Evolutionary conservation across 2,888 invertebrate species (phyloP).

Genomic region (Amiota mariae): DNA sequence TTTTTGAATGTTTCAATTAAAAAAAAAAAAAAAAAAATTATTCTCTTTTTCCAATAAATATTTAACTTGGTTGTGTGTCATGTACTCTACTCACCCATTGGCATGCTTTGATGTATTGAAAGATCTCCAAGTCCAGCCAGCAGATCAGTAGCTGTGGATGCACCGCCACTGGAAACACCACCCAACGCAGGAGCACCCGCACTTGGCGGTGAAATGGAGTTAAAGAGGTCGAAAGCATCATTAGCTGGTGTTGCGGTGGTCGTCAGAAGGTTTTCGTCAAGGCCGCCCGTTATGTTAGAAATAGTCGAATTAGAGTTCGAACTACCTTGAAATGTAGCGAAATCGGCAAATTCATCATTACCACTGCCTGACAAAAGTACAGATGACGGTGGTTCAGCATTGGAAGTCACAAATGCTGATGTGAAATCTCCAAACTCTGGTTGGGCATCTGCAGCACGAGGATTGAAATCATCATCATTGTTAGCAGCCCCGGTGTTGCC

Average conservation of each 20-base stretch:
- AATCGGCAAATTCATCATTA: slow-evolving; percentile 87
- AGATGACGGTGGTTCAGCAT: slow-evolving; percentile 52
- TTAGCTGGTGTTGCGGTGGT: slow-evolving; percentile 63
- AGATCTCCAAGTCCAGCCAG: slow-evolving; percentile 75
- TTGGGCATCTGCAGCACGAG: slow-evolving; percentile 72
- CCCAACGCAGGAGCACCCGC: slow-evolving; percentile 34
- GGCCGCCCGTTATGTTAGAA: slow-evolving; percentile 42
- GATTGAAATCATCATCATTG: slow-evolving; percentile 72
- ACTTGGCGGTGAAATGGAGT: slow-evolving; percentile 42
- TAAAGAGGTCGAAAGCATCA: slow-evolving; percentile 67
- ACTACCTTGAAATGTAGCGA: slow-evolving; percentile 80
- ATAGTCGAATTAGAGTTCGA: slow-evolving; percentile 36
- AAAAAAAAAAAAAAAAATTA: neutral
- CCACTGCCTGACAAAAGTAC: slow-evolving; percentile 46
- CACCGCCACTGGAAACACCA: slow-evolving; percentile 35
- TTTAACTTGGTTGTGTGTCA: slow-evolving; percentile 1
- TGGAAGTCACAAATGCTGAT: slow-evolving; percentile 77
- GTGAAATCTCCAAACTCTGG: slow-evolving; percentile 86
- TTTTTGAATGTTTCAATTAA: neutral
- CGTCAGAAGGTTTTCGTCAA: slow-evolving; percentile 57
- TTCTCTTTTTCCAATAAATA: slow-evolving; percentile 13
- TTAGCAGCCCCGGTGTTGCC: slow-evolving; percentile 74
- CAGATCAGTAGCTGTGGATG: slow-evolving; percentile 71
- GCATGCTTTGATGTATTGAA: slow-evolving; percentile 70
- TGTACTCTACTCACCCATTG: slow-evolving; percentile 72